phyloP scores from a whole-genome alignment of 2,113 vertebrate genomes.

The Oophaga pumilio region DNA sequence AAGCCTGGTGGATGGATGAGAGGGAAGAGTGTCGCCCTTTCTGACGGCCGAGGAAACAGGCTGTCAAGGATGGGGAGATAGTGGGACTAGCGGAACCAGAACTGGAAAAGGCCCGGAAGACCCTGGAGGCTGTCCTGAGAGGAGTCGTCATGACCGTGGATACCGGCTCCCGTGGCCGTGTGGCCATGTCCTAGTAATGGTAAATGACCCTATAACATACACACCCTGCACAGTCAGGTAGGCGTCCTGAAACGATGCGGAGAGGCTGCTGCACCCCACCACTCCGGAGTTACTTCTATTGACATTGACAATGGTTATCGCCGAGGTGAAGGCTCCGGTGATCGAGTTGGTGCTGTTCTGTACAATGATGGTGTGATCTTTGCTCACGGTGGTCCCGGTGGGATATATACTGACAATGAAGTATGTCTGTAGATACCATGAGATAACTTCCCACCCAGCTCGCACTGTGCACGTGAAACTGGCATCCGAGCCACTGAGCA shows the following conservation, averaged over 20 bases:
- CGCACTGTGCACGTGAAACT: constrained; percentile 79
- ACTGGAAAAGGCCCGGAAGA: too few species aligned
- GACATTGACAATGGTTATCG: constrained; percentile 73
- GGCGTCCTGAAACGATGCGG: constrained; percentile 61
- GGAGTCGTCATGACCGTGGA: too few species aligned
- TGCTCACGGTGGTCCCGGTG: constrained; percentile 64
- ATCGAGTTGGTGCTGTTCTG: constrained; percentile 51
- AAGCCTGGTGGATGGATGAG: too few species aligned
- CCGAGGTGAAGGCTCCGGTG: constrained; percentile 65
- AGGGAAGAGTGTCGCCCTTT: too few species aligned
- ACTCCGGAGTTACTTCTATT: constrained; percentile 68
- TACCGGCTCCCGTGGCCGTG: too few species aligned
- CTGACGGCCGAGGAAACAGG: too few species aligned
- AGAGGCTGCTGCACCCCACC: constrained; percentile 80
- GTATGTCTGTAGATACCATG: constrained; percentile 72
- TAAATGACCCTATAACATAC: neutral
- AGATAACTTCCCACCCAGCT: constrained; percentile 74
- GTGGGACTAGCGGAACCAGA: too few species aligned
- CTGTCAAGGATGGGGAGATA: too few species aligned
- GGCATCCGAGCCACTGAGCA: constrained; percentile 73
- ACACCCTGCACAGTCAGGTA: constrained; percentile 83
- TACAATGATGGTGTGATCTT: constrained; percentile 66
- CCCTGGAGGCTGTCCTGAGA: too few species aligned
- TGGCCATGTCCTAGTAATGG: neutral
- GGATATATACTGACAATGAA: constrained; percentile 71